Conservation (phyloP, 2,113 vertebrate genomes). For the Procapra przewalskii region DNA sequence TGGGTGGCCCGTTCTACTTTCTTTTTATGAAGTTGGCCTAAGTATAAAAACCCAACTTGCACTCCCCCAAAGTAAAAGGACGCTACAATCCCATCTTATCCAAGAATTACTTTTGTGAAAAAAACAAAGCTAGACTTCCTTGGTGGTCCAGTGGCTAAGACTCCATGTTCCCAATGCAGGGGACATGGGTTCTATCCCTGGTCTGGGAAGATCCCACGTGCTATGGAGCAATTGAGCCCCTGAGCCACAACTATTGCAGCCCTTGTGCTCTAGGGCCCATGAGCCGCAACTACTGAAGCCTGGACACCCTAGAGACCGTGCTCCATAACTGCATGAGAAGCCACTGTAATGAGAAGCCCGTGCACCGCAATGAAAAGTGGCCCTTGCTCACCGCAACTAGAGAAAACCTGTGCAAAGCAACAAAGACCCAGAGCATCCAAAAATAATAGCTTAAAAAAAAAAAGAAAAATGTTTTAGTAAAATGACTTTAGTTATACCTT, state of each 20-base stretch:
- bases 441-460: neutral
- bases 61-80: neutral
- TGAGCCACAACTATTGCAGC: neutral
- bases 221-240: neutral
- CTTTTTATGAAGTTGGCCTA: neutral
- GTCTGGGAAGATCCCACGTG: neutral
- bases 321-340: neutral
- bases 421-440: neutral
- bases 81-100: neutral
- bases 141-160: neutral
- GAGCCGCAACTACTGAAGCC: neutral
- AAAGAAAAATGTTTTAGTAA: neutral
- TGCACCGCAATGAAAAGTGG: rapidly evolving
- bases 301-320: neutral
- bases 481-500: neutral
- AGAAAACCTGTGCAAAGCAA: neutral
- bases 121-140: neutral
- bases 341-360: neutral
- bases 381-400: neutral
- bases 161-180: neutral
- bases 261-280: neutral
- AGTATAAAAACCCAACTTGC: neutral
- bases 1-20: neutral
- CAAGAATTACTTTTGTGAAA: neutral
- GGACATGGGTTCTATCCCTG: neutral